Conservation (phyloP, 2,888 invertebrate species). For the Ferrisia virgata region DNA sequence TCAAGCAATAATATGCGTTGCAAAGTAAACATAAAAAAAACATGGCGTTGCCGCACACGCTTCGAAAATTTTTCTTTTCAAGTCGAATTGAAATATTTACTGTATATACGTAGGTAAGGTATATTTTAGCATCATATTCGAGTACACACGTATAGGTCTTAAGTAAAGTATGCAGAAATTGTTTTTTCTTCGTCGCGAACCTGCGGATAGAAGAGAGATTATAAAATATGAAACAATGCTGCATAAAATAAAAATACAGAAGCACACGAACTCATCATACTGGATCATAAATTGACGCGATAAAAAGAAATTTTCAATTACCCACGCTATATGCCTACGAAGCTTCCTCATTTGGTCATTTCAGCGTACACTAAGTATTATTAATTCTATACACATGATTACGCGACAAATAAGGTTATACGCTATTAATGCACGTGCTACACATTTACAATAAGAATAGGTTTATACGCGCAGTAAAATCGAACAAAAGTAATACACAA, state of each 20-base stretch:
- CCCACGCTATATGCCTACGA: neutral
- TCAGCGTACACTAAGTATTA: neutral
- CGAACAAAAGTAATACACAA: neutral
- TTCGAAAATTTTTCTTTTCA: constrained; percentile 7
- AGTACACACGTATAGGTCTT: neutral
- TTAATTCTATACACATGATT: neutral
- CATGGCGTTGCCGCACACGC: neutral
- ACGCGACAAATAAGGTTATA: constrained; percentile 23
- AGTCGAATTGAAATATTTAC: neutral
- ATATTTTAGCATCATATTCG: neutral
- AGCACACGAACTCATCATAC: neutral
- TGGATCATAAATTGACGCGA: neutral
- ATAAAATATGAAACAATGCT: too few species aligned
- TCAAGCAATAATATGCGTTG: neutral
- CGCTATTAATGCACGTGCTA: neutral
- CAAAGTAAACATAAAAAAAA: constrained; percentile 13
- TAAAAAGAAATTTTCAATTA: neutral
- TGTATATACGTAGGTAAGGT: neutral
- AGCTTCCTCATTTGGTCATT: neutral
- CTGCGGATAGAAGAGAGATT: too few species aligned
- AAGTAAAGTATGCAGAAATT: neutral
- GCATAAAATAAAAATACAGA: neutral
- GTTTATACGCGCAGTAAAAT: neutral
- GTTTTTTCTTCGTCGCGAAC: neutral
- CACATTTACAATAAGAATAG: neutral